Percentiles rank a stretch among this genome's conserved stretches.
These are phyloP conservation scores for Eublepharis macularius DNA, from an alignment of 2,113 vertebrate genomes.

Conservation along the genomic window DNA sequence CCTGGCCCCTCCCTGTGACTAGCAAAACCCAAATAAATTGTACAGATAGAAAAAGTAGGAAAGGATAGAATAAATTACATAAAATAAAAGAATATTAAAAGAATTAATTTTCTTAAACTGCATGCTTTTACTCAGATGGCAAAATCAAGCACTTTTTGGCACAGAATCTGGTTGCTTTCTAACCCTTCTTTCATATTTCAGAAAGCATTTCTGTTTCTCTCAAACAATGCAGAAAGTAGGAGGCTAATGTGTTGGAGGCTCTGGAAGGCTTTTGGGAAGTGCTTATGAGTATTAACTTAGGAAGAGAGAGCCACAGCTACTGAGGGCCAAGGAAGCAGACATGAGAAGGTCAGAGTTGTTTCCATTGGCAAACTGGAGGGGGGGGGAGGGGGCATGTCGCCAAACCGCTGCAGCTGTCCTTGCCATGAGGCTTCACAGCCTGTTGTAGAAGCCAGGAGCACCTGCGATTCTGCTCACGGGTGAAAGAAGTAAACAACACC, in stretches of 20 bases:
- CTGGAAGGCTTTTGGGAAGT: neutral
- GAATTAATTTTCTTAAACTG: neutral
- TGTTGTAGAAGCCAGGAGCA: neutral
- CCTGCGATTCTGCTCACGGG: neutral
- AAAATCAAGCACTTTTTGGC: neutral
- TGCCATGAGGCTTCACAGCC: neutral
- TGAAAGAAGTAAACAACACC: neutral
- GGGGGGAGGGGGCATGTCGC: too few species aligned
- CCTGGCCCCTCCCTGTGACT: neutral
- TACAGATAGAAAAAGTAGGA: too few species aligned
- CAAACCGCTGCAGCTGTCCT: neutral
- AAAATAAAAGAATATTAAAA: neutral
- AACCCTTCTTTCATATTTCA: neutral
- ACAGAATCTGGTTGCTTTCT: neutral
- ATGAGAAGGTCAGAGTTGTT: neutral
- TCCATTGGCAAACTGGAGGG: neutral
- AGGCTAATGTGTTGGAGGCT: neutral
- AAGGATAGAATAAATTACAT: neutral
- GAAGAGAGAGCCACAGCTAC: neutral
- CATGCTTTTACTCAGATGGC: neutral
- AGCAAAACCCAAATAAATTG: too few species aligned
- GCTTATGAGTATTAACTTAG: too few species aligned
- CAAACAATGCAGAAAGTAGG: neutral
- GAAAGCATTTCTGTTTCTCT: neutral
- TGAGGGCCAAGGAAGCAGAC: neutral